A percentile compares a stretch with the other conserved stretches of the same genome.
These are phyloP conservation scores for Heliconius ethilla DNA, from an alignment of 2,888 invertebrate genomes.

Conservation along the genomic window DNA sequence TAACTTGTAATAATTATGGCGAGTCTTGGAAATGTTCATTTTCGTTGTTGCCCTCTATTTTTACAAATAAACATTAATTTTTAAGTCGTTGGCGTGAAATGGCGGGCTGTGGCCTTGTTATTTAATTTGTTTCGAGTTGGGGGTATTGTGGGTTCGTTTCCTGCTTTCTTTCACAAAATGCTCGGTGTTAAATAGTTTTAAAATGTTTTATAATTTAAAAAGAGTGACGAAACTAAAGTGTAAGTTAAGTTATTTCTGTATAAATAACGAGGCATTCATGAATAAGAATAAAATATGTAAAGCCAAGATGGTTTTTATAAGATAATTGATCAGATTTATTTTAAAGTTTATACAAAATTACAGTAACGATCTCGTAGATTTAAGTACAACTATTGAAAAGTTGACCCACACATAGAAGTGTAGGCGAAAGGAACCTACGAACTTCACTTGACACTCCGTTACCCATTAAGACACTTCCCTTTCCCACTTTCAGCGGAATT, in stretches of 20 bases:
- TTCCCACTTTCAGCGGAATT: too few relatives aligned
- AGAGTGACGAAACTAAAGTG: background rate
- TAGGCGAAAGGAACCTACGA: too few relatives aligned
- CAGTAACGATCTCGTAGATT: too few relatives aligned
- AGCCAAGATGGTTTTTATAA: background rate
- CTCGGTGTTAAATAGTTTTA: background rate
- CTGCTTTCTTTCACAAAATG: background rate
- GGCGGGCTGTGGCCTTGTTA: conserved; percentile 4
- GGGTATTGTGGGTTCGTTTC: background rate
- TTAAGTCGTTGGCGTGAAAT: conserved; percentile 5
- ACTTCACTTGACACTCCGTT: too few relatives aligned
- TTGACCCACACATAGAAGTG: too few relatives aligned
- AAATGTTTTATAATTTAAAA: background rate
- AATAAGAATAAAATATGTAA: background rate
- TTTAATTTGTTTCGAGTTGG: background rate
- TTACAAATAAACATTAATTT: conserved; percentile 15
- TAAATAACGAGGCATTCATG: background rate
- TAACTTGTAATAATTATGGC: conserved; percentile 42
- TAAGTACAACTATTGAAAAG: too few relatives aligned
- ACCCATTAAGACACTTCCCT: too few relatives aligned
- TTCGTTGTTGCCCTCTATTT: conserved; percentile 22
- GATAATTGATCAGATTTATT: too few relatives aligned
- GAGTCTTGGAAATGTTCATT: conserved; percentile 21
- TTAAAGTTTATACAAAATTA: too few relatives aligned
- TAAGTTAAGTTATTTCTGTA: background rate